Conservation (phyloP, 2,888 invertebrate genomes). For the Iphiclides podalirius region DNA sequence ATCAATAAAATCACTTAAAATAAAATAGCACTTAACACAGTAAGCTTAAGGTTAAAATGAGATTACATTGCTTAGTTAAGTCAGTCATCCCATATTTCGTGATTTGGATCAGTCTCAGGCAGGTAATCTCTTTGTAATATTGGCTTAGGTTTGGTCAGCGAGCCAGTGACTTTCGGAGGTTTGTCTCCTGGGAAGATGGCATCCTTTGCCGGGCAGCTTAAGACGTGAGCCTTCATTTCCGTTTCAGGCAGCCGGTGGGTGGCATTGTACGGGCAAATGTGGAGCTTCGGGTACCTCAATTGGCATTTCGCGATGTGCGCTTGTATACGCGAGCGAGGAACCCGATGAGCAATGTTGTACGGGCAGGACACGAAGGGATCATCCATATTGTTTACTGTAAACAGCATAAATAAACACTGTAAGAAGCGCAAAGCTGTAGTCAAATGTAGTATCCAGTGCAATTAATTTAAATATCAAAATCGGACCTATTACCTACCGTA, state of each 20-base stretch:
- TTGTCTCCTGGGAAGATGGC: conserved; percentile 32
- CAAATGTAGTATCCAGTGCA: too few relatives aligned
- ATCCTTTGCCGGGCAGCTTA: conserved; percentile 34
- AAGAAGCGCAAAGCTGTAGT: too few relatives aligned
- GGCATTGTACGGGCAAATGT: conserved; percentile 78
- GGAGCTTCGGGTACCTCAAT: conserved; percentile 53
- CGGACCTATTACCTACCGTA: too few relatives aligned
- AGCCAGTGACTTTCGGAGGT: conserved; percentile 16
- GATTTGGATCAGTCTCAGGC: conserved; percentile 41
- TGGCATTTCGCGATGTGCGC: conserved; percentile 79
- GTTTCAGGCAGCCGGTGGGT: conserved; percentile 67
- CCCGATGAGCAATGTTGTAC: conserved; percentile 71
- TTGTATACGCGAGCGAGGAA: conserved; percentile 72
- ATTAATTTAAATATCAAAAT: too few relatives aligned
- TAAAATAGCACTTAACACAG: not conserved
- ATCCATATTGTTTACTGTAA: conserved; percentile 36
- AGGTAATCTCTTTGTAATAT: conserved; percentile 27
- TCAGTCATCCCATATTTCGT: conserved; percentile 52
- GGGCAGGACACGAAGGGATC: conserved; percentile 73
- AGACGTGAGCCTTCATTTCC: conserved; percentile 46
- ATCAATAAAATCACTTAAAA: not conserved
- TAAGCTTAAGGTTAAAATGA: not conserved
- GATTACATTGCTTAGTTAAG: too few relatives aligned
- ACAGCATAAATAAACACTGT: too few relatives aligned
- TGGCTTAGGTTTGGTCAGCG: conserved; percentile 17